Base-by-base conservation (phyloP, 2,888 invertebrate genomes). In the Drosophila buzzatii region DNA sequence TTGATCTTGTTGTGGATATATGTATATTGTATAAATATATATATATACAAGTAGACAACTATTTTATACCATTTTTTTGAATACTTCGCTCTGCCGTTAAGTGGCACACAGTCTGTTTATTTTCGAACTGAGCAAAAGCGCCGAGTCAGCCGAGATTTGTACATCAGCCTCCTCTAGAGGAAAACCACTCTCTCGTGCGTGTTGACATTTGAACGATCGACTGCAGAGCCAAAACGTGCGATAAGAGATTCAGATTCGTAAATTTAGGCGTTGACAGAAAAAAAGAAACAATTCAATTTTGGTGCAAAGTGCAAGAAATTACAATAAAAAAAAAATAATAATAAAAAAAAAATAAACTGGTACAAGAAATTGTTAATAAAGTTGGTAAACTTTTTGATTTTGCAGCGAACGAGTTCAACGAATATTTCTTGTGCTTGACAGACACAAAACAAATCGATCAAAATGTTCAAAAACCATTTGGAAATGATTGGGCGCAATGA, bases 401-500 rank as follows among this genome's bases (percentile, higher is more conserved):
- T 93, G 66, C 94, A 96, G 96, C 96, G 95, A 95, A 96, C 96
- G 96, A 96, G 95, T 95, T 95, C 79, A 94, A 93, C 95, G 91
- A 92, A 88, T 81, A 83, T 85, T 88, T 89, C 88, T 87, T 91
- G 91, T 86, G 81, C 82, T 87, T 82, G 71, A 82, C 82, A 86
- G 72, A 77, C 77, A 82, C 76, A 80, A 86, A 87, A 95, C 94
- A 95, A 95, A 94, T 93, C 94, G 93, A 94, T 94, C 95, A 96
- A 96, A 95, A 96, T 97, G 96, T 97, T 97, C 95, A 97, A 96
- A 95, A 96, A 94, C 94, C 97, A 97, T 95, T 96, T 97, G 94
- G 97, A 97, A 94, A 97, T 97, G 97, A 97, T 97, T 93, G 97
- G 97, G 94, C 96, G 97, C 94, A 97, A 97, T 94, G 97, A 97